A percentile compares a stretch with the other conserved stretches of the same genome.
phyloP scores from a whole-genome alignment of 1,140 invertebrate genomes.

The Polypedilum vanderplanki region DNA sequence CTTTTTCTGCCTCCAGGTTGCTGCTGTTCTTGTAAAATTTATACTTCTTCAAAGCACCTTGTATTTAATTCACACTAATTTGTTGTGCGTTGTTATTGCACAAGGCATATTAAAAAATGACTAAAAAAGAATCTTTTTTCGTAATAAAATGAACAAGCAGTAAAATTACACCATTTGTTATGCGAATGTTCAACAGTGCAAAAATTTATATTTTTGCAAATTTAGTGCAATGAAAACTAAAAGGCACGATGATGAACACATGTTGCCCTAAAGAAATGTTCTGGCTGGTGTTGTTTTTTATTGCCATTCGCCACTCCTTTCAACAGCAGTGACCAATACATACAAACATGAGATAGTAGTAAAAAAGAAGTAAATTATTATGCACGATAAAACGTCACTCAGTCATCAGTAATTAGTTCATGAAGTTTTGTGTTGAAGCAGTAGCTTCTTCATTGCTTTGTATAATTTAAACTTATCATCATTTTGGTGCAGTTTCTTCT shows the following conservation, averaged over 20 bases:
- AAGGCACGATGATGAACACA: background rate
- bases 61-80: background rate
- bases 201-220: slow-evolving; percentile 1
- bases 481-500: too few species aligned
- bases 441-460: too few species aligned
- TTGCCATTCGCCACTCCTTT: background rate
- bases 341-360: too few species aligned
- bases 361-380: too few species aligned
- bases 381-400: too few species aligned
- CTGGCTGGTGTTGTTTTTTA: background rate
- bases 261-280: slow-evolving; percentile 15
- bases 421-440: too few species aligned
- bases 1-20: background rate
- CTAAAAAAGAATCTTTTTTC: background rate
- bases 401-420: too few species aligned
- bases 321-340: background rate
- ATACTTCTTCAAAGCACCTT: background rate
- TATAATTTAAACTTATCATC: too few species aligned
- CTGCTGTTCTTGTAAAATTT: background rate
- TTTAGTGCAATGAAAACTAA: slow-evolving; percentile 10
- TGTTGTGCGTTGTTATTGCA: background rate
- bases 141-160: background rate
- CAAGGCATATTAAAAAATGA: background rate
- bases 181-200: slow-evolving; percentile 2
- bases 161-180: slow-evolving; percentile 25